Evolutionary conservation across 2,113 vertebrate genomes (phyloP).

Genomic region (Paedocypris sp.): DNA sequence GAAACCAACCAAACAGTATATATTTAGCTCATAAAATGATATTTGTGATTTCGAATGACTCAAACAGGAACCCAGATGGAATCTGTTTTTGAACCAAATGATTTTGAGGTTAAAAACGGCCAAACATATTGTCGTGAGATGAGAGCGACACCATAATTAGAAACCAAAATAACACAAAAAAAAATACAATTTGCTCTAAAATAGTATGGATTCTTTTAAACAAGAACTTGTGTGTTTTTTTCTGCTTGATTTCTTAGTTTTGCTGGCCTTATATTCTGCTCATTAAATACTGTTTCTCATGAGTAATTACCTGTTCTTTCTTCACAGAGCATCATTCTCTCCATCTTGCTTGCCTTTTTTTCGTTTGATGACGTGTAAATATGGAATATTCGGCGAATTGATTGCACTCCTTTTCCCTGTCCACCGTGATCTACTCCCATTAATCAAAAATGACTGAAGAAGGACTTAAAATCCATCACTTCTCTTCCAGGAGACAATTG

Average conservation of each 20-base stretch:
- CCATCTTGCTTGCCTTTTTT: constrained; percentile 32
- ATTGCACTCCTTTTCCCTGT: constrained; percentile 44
- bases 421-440: constrained; percentile 50
- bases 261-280: background rate
- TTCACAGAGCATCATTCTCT: constrained; percentile 16
- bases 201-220: no score
- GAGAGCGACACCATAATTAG: no score
- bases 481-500: constrained; percentile 57
- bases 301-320: constrained; percentile 2
- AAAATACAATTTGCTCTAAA: no score
- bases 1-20: no score
- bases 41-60: no score
- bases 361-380: constrained; percentile 54
- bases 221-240: no score
- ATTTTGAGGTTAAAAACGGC: no score
- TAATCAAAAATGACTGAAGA: constrained; percentile 56
- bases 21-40: no score
- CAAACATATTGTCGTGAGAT: no score
- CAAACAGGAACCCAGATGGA: no score
- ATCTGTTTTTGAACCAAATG: no score
- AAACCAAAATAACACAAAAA: background rate
- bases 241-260: background rate
- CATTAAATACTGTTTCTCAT: background rate
- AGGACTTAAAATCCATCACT: constrained; percentile 60
- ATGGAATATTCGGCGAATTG: constrained; percentile 55